Conservation (phyloP, 2,797 vertebrate genomes). For the Pipistrellus pygmaeus region DNA sequence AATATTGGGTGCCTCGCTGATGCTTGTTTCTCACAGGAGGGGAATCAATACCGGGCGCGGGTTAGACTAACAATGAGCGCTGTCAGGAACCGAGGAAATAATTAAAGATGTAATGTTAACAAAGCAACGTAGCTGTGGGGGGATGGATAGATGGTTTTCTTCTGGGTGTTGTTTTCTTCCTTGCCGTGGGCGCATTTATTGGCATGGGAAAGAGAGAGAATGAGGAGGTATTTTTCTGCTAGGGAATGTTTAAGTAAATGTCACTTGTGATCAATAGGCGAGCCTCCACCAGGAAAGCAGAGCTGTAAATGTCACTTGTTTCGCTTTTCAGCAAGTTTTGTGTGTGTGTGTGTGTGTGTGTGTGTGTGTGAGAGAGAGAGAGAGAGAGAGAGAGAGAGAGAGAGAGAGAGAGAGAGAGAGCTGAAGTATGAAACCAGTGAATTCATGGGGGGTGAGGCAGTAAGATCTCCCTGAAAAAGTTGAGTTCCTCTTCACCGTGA, state of each 20-base stretch:
- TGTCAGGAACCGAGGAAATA: constrained; percentile 72
- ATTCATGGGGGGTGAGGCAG: neutral
- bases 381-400: too few species aligned
- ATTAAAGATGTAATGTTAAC: constrained; percentile 74
- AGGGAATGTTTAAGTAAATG: constrained; percentile 75
- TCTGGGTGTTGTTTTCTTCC: neutral
- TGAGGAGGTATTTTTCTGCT: constrained; percentile 65
- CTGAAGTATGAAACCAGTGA: neutral
- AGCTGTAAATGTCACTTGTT: constrained; percentile 72
- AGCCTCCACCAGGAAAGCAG: constrained; percentile 55
- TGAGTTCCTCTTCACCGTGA: neutral
- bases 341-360: neutral
- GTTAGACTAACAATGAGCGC: constrained; percentile 64
- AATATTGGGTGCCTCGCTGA: constrained; percentile 20
- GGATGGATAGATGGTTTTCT: constrained; percentile 60
- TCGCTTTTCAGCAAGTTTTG: constrained; percentile 41
- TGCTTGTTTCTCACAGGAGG: constrained; percentile 36
- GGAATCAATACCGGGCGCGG: constrained; percentile 53
- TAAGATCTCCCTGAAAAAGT: neutral
- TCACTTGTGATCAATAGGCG: constrained; percentile 72
- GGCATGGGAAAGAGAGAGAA: constrained; percentile 69
- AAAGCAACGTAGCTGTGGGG: constrained; percentile 54
- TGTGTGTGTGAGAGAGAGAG: accelerated
- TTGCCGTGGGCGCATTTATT: neutral
- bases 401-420: too few species aligned